Evolutionary conservation across 2,797 vertebrate species (phyloP), one percentile per base, ranked within the genome.

Genomic region (Gymnodraco acuticeps): DNA sequence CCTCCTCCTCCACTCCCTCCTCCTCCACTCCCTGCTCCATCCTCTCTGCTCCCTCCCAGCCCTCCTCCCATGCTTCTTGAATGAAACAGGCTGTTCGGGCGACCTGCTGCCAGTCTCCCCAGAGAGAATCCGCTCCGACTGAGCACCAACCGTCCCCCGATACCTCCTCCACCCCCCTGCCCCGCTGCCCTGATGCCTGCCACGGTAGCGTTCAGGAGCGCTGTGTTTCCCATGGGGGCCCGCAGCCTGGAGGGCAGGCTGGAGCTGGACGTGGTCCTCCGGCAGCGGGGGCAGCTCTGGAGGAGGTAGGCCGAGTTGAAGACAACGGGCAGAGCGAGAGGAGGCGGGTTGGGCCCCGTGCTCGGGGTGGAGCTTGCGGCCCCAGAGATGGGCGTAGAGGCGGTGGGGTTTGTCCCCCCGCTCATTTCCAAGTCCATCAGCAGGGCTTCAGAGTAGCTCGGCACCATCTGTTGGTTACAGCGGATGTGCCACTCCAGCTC

Each of bases 401-500:
- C 85, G 2, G 92, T 92, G 23, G 82, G 87, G 70, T 92, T 91
- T 2, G 91, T 83, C 19, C 85, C 88, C 53, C 84, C 83, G 65
- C 85, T 89, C 2, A 73, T 67, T 59, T 95, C 94, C 65, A 94
- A 68, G 88, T 96, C 96, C 96, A 97, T 97, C 23, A 97, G 94
- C 78, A 97, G 89, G 0, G 97, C 96, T 84, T 97, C 96, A 0
- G 96, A 97, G 89, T 97, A 98, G 90, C 96, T 97, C 17, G 97
- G 97, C 53, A 97, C 96, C 95, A 98, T 94, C 89, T 97, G 97
- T 80, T 96, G 96, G 93, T 97, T 98, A 86, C 96, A 97, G 77
- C 96, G 96, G 86, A 98, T 97, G 93, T 97, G 96, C 96, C 97
- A 98, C 89, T 97, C 97, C 74, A 97, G 86, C 85, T 97, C 96